Base-by-base conservation (phyloP, 2,888 invertebrate genomes). In the Tuta absoluta region DNA sequence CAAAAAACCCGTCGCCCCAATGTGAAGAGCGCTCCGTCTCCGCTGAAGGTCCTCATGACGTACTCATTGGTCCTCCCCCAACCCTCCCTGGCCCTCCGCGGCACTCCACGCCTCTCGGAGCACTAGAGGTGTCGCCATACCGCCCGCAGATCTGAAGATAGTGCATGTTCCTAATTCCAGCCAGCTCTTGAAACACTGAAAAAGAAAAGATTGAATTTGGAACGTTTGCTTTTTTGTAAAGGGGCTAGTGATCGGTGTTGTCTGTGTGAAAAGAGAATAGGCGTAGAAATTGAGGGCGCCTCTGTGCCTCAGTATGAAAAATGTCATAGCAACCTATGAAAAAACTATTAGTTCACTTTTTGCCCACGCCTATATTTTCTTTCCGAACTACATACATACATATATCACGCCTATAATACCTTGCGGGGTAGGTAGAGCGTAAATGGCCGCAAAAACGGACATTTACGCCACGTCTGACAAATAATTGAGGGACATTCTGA, bases 121-220 rank as follows among this genome's bases (percentile, higher is more conserved):
- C 60, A 45, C 45, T 45, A 60, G 60, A 74, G 58, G 67, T 64
- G 69, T 65, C 69, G 66, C 67, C 72, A 62, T 65, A 62, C 63
- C 65, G 68, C 57, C 67, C 68, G 48, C 68, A 62, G 80, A 81
- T 81, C 73, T 67, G 65, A 61, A 78, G 82, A 82, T 82, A 81
- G 78, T 80, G 80, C 82, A 82, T 81, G 82, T 70, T 77, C 78
- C 78, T 66, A 81, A 82, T 80, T 79, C 71, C 63, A 65, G 62
- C 62, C 62, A 51, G 28, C 24, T 12, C 28, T 37, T 45, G 28
- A 56, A 17, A 0, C 37, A 57, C 61, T 66, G 37, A 58, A 57
- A 45, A 57, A 41, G 10, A 19, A 14, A 14, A 38, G 37, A 59
- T 57, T 63, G 11, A 59, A 51, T 58, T 59, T 64, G n/a, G 59